Percentiles rank a stretch among this genome's conserved stretches.
Evolutionary conservation across 2,888 invertebrate species (phyloP).

Genomic region (Tethea ocularis): DNA sequence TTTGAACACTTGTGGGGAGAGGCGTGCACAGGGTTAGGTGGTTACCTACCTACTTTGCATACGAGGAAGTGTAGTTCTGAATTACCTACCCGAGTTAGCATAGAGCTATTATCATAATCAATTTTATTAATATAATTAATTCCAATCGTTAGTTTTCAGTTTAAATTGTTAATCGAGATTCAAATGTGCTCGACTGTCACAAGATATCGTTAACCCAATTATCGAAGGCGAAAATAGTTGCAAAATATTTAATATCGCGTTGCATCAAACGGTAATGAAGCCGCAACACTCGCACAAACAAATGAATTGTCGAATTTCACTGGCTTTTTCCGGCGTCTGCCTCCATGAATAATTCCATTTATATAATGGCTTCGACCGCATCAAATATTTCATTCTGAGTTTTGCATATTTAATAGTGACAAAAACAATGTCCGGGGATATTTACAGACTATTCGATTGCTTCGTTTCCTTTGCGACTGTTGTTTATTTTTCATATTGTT

Average conservation of each 20-base stretch:
- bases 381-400: constrained; percentile 77
- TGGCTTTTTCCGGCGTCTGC: constrained; percentile 74
- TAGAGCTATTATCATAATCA: constrained; percentile 34
- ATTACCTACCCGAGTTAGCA: constrained; percentile 43
- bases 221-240: constrained; percentile 48
- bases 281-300: constrained; percentile 70
- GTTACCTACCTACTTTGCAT: constrained; percentile 66
- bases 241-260: constrained; percentile 45
- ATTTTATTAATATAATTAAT: constrained; percentile 24
- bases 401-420: constrained; percentile 77
- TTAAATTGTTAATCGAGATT: constrained; percentile 14
- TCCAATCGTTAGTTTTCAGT: constrained; percentile 10
- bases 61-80: constrained; percentile 57
- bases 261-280: constrained; percentile 62
- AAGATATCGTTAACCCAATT: constrained; percentile 47
- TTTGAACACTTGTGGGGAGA: constrained; percentile 81
- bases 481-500: constrained; percentile 12
- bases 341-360: constrained; percentile 79
- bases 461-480: constrained; percentile 39
- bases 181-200: constrained; percentile 30
- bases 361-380: constrained; percentile 75
- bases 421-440: constrained; percentile 68
- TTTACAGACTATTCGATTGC: constrained; percentile 44
- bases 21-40: constrained; percentile 50
- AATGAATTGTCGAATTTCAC: constrained; percentile 76